These are phyloP conservation scores for Sinonovacula constricta DNA, from an alignment of 1,140 invertebrate genomes.

Conservation along the genomic window DNA sequence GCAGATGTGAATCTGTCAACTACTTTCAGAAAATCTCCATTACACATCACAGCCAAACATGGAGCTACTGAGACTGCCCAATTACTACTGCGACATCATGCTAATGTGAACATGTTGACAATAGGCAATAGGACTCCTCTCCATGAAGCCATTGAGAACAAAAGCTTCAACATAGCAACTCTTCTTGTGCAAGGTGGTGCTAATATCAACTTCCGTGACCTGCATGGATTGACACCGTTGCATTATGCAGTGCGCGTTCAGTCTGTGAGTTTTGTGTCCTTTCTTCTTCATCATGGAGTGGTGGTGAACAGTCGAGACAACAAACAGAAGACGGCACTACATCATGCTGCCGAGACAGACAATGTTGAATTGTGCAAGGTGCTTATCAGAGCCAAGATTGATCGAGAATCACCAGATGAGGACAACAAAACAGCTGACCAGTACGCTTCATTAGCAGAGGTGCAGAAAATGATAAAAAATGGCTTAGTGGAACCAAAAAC, in stretches of 20 bases:
- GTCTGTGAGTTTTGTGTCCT: conserved; percentile 52
- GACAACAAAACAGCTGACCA: conserved; percentile 57
- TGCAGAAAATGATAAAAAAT: conserved; percentile 31
- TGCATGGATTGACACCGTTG: conserved; percentile 68
- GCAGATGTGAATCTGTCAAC: conserved; percentile 92
- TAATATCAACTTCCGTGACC: conserved; percentile 67
- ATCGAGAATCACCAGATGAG: conserved; percentile 59
- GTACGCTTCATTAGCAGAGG: conserved; percentile 10
- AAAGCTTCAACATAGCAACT: conserved; percentile 56
- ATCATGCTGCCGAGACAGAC: conserved; percentile 59
- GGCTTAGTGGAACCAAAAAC: conserved; percentile 14
- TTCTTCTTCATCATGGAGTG: conserved; percentile 60
- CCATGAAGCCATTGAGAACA: conserved; percentile 64
- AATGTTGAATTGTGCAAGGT: conserved; percentile 54
- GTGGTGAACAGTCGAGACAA: conserved; percentile 67
- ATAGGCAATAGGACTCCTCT: conserved; percentile 68
- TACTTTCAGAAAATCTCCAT: conserved; percentile 83
- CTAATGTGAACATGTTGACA: conserved; percentile 82
- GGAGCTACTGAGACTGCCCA: conserved; percentile 85
- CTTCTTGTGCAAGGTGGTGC: conserved; percentile 65
- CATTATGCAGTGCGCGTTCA: conserved; percentile 63
- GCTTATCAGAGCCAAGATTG: conserved; percentile 59
- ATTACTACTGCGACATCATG: conserved; percentile 87
- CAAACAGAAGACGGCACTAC: conserved; percentile 64
- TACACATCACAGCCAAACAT: conserved; percentile 81